Evolutionary conservation across 2,113 vertebrate species (phyloP), one percentile per base, ranked within the genome.

Genomic region (cattle (Bos taurus)): DNA sequence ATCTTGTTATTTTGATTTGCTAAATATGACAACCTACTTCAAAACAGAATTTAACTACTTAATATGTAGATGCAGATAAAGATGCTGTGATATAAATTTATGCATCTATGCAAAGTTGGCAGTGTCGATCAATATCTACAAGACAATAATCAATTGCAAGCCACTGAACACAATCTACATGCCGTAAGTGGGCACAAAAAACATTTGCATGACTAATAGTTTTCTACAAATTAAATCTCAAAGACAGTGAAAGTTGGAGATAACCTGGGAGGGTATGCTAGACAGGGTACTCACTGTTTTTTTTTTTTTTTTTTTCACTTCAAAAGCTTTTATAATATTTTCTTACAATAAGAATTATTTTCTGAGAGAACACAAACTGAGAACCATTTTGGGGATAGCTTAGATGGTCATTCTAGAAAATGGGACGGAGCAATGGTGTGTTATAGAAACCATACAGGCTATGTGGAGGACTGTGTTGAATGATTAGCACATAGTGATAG

Each of bases 171-270:
- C 6, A 95, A 28, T 85, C 19, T 82, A 15, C 4, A 59, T 33
- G n/a, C 19, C 9, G 36, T 23, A 19, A 28, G 7, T 62, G 16
- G 30, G 17, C 48, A 87, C 11, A 90, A 48, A 28, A 91, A 78
- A 54, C 15, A 60, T 57, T 94, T 81, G 8, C 33, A 59, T 59
- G 74, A n/a, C 13, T 28, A 57, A 85, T 2, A 46, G 19, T 71
- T 85, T 97, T 93, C 43, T 93, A n/a, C 17, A 91, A 82, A 36
- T 83, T 88, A 59, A 48, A 62, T 54, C 7, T 96, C 84, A 94
- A 83, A 87, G n/a, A 87, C 5, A 48, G 11, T 54, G 56, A 93
- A 74, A 46, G 21, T 6, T 36, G 40, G 59, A 46, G 30, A 46
- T 80, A 83, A 80, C 3, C 3, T 15, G 23, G 78, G 6, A 40